Evolutionary conservation across 2,797 vertebrate genomes (phyloP), one percentile per base, ranked within the genome.

Genomic region (Melanotaenia pygmaea): DNA sequence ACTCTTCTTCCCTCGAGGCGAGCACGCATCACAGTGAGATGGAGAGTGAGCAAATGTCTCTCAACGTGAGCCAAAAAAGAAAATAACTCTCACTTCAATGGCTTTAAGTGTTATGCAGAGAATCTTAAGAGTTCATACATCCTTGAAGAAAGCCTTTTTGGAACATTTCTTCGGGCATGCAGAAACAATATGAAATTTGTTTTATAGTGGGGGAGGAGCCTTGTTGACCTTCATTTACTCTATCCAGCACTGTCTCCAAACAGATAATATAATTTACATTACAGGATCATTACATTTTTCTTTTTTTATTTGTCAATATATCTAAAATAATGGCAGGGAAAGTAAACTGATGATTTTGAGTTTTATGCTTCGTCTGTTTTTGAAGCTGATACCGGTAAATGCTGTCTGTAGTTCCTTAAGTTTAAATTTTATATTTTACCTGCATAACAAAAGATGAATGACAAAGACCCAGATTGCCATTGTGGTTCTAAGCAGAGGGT

Each of bases 1-100:
- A 80, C 68, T 65, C 70, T 79, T 66, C 72, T 53, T 89, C 84
- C 75, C 80, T 54, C 28, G 76, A 86, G 83, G 76, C 74, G 76
- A 53, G 72, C 67, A 54, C 73, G 71, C 30, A 77, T 70, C 12
- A n/a, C 75, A 40, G 63, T 2, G 61, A 81, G 76, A 79, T 54
- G 64, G 62, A 72, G 70, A 77, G 67, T 57, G 61, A 63, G 70
- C 64, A 65, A 85, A 80, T 64, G 51, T 78, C 60, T 81, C 63
- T 67, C 54, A 76, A 54, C 60, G 63, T 79, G 72, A 85, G 66
- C 76, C 65, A 58, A 76, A 68, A 56, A 77, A 73, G 81, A 80
- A 88, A 77, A 86, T 67, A 73, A 74, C 62, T 76, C 58, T 67
- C 78, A 60, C 68, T 73, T 82, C 69, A 79, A 16, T 57, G 62